Base-by-base conservation (phyloP, 2,797 vertebrate species). In the Calcarius lapponicus region DNA sequence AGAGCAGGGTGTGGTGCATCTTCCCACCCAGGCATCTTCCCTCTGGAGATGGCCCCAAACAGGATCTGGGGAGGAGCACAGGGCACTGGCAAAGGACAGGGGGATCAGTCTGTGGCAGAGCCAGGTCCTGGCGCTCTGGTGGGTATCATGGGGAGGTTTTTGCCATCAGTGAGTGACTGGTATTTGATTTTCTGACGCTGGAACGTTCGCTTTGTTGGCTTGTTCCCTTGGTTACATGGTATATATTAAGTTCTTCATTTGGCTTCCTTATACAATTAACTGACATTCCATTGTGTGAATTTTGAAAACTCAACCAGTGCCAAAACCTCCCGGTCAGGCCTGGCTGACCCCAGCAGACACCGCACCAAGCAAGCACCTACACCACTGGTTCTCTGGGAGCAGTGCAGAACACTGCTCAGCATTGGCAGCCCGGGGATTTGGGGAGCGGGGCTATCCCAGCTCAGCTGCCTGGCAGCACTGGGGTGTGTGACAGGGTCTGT, bases 211-310 rank as follows among this genome's bases (percentile, higher is more conserved):
- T 92, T 93, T 87, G 90, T 86, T 82, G 86, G 78, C 81, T 91
- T 0, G 95, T 96, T 95, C 88, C 95, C 96, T 95, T 96, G 92
- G 95, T 95, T 95, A 97, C 95, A 0, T 65, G 93, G 60, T 94
- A 61, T 93, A 92, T 93, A 94, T 95, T 93, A 82, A 92, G 94
- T 92, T 88, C 84, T 81, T 86, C 67, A 3, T 89, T 93, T 95
- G 84, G 57, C 72, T 93, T 92, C 88, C 79, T 95, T 82, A 60
- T 83, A 86, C 92, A 87, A 95, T 94, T 95, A 96, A 34, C 78
- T 47, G 38, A 31, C 1, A 0, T 85, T 91, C 74, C 64, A 25
- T 13, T 67, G 64, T 11, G 0, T 32, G 84, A 51, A 60, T 95
- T 91, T 93, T 25, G 72, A 73, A 80, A 81, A 85, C n/a, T 17